phyloP scores from a whole-genome alignment of 1,140 invertebrate species.

The Matsumurasca onukii region DNA sequence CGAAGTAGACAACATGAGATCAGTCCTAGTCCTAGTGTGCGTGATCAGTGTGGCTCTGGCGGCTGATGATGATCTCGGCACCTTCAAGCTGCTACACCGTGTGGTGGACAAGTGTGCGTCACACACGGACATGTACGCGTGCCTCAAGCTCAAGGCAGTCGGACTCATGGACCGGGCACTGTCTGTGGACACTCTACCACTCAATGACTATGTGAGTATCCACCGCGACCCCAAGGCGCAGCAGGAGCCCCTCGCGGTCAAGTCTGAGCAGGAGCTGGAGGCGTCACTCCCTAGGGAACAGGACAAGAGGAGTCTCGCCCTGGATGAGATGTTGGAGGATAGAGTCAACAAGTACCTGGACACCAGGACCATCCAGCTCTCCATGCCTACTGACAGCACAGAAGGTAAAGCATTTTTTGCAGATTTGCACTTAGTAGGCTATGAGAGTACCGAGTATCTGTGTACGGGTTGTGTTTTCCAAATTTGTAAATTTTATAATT shows the following conservation, averaged over 20 bases:
- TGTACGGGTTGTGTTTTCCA: too few relatives aligned
- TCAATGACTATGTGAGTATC: slow-evolving; percentile 69
- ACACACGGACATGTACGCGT: slow-evolving; percentile 62
- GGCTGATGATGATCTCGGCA: slow-evolving; percentile 1
- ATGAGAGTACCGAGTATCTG: too few relatives aligned
- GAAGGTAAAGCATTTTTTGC: slow-evolving; percentile 31
- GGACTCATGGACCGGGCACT: slow-evolving; percentile 67
- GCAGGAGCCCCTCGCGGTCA: slow-evolving; percentile 38
- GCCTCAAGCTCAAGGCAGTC: slow-evolving; percentile 73
- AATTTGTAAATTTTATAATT: too few relatives aligned
- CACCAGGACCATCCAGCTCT: slow-evolving; percentile 70
- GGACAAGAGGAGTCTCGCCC: slow-evolving; percentile 65
- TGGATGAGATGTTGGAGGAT: slow-evolving; percentile 72
- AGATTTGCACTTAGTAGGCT: too few relatives aligned
- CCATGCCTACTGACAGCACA: slow-evolving; percentile 32
- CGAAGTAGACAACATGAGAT: background rate
- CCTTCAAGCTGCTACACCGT: slow-evolving; percentile 51
- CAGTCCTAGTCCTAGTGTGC: slow-evolving; percentile 15
- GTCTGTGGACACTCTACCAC: slow-evolving; percentile 56
- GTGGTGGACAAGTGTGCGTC: slow-evolving; percentile 69
- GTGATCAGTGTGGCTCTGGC: background rate
- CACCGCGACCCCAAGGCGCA: slow-evolving; percentile 55
- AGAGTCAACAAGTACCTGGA: slow-evolving; percentile 71
- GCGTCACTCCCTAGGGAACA: slow-evolving; percentile 67
- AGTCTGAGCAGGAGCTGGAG: slow-evolving; percentile 59